Base-by-base conservation (phyloP, 2,888 invertebrate genomes). In the Phaedon cochleariae region DNA sequence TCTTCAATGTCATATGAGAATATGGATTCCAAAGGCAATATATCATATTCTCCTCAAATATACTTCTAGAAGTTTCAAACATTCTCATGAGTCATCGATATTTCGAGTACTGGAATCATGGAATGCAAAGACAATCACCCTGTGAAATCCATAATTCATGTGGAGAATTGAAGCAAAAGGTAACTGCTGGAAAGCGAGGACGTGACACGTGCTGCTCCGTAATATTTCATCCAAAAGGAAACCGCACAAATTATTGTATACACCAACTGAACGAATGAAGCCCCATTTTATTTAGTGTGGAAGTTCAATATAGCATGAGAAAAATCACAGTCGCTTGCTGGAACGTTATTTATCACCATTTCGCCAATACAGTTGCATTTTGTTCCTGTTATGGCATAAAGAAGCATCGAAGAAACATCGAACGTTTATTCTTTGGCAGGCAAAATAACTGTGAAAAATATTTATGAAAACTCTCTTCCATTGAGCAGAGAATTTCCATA, bases 251-350 rank as follows among this genome's bases (percentile, higher is more conserved):
- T 58, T 55, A 15, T 46, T 57, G 57, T 57, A 26, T 17, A 57
- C 57, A 54, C 20, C 21, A 1, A 45, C 22, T 7, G 18, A 57
- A 51, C 48, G 49, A 51, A 57, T 52, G 37, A 41, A 68, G 60
- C 61, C 64, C 64, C 68, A 70, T 71, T 71, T 70, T 70, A 73
- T 74, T 69, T 72, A 70, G 69, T 69, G 70, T 65, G 61, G 67
- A 67, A 68, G 73, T 69, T 73, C 74, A 70, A 73, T 73, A 72
- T 65, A 68, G 67, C 73, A 69, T 68, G 68, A 74, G 67, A 70
- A 68, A 70, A 73, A 70, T 71, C 66, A 72, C 70, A 66, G 70
- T 65, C 65, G 61, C 60, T 59, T 67, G 63, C 61, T 65, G 73
- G 72, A 72, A 65, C 57, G 68, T 72, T 73, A 73, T 74, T 74